Percentiles rank a stretch among this genome's conserved stretches.
Conservation (phyloP, 2,888 invertebrate genomes). For the Ornithoptera alexandrae region DNA sequence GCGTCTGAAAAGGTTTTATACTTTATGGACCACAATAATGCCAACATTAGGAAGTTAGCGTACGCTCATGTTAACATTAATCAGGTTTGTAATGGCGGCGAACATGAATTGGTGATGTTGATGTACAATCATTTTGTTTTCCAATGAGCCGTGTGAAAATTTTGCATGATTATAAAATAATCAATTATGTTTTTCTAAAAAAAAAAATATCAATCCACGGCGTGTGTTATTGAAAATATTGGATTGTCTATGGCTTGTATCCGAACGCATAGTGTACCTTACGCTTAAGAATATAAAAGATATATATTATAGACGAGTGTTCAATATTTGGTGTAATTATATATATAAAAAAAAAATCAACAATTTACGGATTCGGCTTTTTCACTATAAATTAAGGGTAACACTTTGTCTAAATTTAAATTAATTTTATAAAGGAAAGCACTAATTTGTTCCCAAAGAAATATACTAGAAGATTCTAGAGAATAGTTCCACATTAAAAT, state of each 20-base stretch:
- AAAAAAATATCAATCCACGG: slow-evolving; percentile 45
- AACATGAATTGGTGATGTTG: slow-evolving; percentile 10
- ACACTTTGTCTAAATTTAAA: slow-evolving; percentile 11
- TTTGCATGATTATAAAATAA: slow-evolving; percentile 16
- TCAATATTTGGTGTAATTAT: slow-evolving; percentile 42
- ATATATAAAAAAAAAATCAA: slow-evolving; percentile 18
- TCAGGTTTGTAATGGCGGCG: slow-evolving; percentile 5
- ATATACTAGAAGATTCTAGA: too few relatives aligned
- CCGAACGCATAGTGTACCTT: slow-evolving; percentile 44
- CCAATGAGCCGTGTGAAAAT: slow-evolving; percentile 10
- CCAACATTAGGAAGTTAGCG: slow-evolving; percentile 55
- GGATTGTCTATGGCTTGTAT: slow-evolving; percentile 54
- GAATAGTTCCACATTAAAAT: slow-evolving; percentile 35
- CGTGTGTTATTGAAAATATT: slow-evolving; percentile 50
- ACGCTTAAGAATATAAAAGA: slow-evolving; percentile 55
- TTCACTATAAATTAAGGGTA: slow-evolving; percentile 18
- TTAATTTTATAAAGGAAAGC: background rate
- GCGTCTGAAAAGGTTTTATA: slow-evolving; percentile 41
- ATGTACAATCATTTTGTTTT: slow-evolving; percentile 3
- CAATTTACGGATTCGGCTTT: slow-evolving; percentile 16
- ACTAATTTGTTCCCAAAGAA: too few relatives aligned
- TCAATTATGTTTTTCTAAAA: slow-evolving; percentile 34
- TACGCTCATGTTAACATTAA: slow-evolving; percentile 11
- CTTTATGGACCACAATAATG: slow-evolving; percentile 61
- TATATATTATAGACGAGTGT: slow-evolving; percentile 61